Evolutionary conservation across 2,888 invertebrate genomes (phyloP).

Genomic region (Amphipyra tragopoginis): DNA sequence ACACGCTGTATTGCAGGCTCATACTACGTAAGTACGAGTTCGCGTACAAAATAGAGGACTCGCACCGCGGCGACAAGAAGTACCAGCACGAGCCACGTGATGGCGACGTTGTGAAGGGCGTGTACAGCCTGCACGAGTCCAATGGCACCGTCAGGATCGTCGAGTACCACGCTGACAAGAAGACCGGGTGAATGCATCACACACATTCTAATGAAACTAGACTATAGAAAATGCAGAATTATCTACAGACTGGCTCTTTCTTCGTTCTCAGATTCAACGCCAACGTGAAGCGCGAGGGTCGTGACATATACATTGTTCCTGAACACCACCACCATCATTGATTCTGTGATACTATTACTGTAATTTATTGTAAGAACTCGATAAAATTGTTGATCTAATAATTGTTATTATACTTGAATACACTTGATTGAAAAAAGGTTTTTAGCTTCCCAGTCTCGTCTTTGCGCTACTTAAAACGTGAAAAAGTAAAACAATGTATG

Average conservation of each 20-base stretch:
- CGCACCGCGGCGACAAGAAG: conserved; percentile 88
- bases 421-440: no score
- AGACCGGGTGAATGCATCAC: conserved; percentile 31
- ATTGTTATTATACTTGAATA: no score
- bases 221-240: no score
- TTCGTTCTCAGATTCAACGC: conserved; percentile 33
- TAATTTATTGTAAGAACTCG: neutral
- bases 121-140: conserved; percentile 83
- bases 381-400: conserved; percentile 20
- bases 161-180: conserved; percentile 54
- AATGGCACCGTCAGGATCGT: conserved; percentile 76
- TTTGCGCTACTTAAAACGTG: no score
- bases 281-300: conserved; percentile 52
- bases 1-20: conserved; percentile 66
- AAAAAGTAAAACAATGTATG: no score
- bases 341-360: conserved; percentile 32
- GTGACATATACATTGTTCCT: conserved; percentile 51
- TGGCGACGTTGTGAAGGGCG: conserved; percentile 90
- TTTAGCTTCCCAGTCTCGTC: no score
- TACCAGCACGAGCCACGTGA: conserved; percentile 86
- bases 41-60: conserved; percentile 86
- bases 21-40: conserved; percentile 88
- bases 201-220: neutral
- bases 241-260: neutral
- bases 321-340: conserved; percentile 46